phyloP scores from a whole-genome alignment of 2,113 vertebrate species.

The Symphodus melops region DNA sequence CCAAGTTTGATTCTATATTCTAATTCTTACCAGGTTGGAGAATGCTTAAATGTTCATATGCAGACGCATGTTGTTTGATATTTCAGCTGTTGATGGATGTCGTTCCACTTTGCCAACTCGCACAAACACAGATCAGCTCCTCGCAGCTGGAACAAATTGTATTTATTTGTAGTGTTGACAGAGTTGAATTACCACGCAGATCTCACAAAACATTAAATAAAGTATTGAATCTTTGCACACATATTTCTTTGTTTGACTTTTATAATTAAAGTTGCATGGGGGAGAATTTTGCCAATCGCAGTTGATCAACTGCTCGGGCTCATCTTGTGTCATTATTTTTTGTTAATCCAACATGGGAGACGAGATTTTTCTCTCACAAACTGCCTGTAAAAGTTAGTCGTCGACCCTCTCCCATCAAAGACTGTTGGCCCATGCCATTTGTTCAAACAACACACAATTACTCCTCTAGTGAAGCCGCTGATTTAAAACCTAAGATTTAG shows the following conservation, averaged over 20 bases:
- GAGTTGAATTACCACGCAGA: background rate
- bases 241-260: background rate
- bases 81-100: conserved; percentile 24
- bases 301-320: background rate
- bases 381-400: background rate
- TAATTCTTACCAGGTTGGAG: background rate
- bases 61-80: conserved; percentile 22
- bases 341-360: background rate
- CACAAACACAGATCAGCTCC: background rate
- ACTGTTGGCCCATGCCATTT: conserved; percentile 3
- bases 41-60: background rate
- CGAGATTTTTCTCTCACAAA: background rate
- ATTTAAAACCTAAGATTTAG: conserved; percentile 61
- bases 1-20: background rate
- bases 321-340: background rate
- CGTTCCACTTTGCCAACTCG: background rate
- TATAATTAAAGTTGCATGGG: too few species aligned
- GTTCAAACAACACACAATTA: conserved; percentile 57
- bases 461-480: conserved; percentile 50
- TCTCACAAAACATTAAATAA: background rate
- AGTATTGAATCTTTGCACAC: conserved; percentile 4
- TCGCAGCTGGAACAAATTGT: conserved; percentile 33
- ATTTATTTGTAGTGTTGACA: conserved; percentile 11
- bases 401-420: conserved; percentile 28
- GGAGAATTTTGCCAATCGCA: too few species aligned